Evolutionary conservation across 2,888 invertebrate species (phyloP), one percentile per base, ranked within the genome.

Genomic region (Euzophera pinguis): DNA sequence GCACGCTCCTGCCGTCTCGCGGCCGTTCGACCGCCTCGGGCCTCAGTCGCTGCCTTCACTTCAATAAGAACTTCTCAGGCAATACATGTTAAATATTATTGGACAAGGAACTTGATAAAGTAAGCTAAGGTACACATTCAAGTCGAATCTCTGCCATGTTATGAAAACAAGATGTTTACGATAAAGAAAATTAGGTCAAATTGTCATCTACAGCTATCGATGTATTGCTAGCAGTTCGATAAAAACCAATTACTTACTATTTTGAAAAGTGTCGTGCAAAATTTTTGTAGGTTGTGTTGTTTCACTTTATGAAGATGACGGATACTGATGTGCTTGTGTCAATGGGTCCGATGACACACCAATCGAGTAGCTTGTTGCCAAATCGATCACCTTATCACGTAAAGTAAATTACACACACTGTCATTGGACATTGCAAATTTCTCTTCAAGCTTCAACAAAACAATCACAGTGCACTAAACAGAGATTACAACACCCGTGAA

Each of bases 1-100:
- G 89, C 89, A 89, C 85, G 88, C 82, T 88, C 84, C 80, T 85
- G 81, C 78, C 78, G 87, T 85, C 87, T 84, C 84, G 84, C 83
- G 78, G 75, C 75, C 78, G 76, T 71, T 77, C 75, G 75, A 74
- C 66, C 72, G 78, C 75, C 78, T 76, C 77, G 77, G 77, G 79
- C 79, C 78, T 78, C 80, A 78, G 73, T 80, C 70, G 67, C 64
- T 65, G 71, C 69, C 56, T 67, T 63, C 69, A 79, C 69, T 68
- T 63, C 69, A 79, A 69, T 69, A 73, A 73, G 77, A 81, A 81
- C 78, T 69, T 69, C 66, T 47, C 53, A 53, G 58, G 3, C 2
- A 22, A 60, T 63, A 62, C 67, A 69, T 66, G 65, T 62, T 22
- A 22, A 22, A 22, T 67, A 63, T n/a, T n/a, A n/a, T n/a, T n/a